A percentile compares a stretch with the other conserved stretches of the same genome.
phyloP scores from a whole-genome alignment of 2,888 invertebrate species.

The Aphodius sticticus region DNA sequence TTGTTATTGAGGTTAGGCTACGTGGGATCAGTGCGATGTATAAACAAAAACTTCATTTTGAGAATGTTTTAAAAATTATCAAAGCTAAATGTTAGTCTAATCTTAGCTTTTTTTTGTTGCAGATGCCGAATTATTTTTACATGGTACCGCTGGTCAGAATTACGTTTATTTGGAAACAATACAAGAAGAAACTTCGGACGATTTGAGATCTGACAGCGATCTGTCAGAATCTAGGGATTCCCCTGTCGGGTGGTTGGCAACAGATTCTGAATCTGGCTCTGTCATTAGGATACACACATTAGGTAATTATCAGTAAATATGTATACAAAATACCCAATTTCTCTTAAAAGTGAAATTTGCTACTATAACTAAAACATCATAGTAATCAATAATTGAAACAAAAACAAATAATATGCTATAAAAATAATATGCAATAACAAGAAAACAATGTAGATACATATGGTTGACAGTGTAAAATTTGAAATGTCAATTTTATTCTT shows the following conservation, averaged over 20 bases:
- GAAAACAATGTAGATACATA: no score
- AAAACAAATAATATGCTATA: no score
- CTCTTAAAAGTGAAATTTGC: background rate
- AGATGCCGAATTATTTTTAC: slow-evolving; percentile 62
- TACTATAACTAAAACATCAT: background rate
- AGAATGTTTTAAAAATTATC: background rate
- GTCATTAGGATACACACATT: slow-evolving; percentile 73
- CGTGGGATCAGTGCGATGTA: no score
- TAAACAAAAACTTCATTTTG: no score
- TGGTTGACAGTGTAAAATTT: no score
- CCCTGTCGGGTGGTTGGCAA: slow-evolving; percentile 62
- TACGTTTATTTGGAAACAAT: slow-evolving; percentile 84
- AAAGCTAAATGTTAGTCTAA: background rate
- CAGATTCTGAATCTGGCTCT: slow-evolving; percentile 83
- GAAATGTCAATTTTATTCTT: background rate
- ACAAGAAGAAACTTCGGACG: slow-evolving; percentile 88
- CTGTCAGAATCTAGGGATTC: slow-evolving; percentile 58
- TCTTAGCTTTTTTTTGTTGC: slow-evolving; percentile 46
- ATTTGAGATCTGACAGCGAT: slow-evolving; percentile 77
- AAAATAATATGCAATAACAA: no score
- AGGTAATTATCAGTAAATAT: slow-evolving; percentile 55
- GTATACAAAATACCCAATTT: background rate
- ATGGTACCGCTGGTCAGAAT: slow-evolving; percentile 62
- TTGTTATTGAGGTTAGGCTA: no score
- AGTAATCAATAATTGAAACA: background rate